Conservation (phyloP, 2,888 invertebrate genomes). For the Pharmacophagus antenor region DNA sequence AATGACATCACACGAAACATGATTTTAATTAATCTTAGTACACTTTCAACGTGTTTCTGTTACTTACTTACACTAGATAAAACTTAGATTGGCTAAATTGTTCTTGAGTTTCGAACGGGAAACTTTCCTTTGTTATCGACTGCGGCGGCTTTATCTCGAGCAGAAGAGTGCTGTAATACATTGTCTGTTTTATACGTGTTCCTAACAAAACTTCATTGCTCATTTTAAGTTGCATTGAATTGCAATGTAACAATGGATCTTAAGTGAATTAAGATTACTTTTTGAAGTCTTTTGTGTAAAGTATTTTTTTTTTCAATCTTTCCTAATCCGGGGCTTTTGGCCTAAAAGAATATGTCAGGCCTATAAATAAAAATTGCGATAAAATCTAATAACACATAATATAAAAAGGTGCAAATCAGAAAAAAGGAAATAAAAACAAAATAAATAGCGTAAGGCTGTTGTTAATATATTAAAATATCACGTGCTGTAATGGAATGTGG, state of each 20-base stretch:
- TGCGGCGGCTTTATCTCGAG: slow-evolving; percentile 23
- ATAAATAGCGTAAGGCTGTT: too few relatives aligned
- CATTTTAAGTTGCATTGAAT: not conserved
- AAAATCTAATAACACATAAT: too few relatives aligned
- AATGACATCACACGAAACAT: not conserved
- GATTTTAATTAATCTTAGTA: slow-evolving; percentile 19
- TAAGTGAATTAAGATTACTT: not conserved
- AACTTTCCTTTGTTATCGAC: slow-evolving; percentile 29
- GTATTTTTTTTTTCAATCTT: too few relatives aligned
- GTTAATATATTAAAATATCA: too few relatives aligned
- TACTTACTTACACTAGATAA: slow-evolving; percentile 24
- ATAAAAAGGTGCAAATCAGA: too few relatives aligned
- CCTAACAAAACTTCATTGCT: slow-evolving; percentile 9
- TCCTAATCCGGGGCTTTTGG: too few relatives aligned
- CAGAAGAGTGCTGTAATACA: slow-evolving; percentile 13
- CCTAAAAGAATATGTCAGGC: too few relatives aligned
- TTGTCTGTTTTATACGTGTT: slow-evolving; percentile 2
- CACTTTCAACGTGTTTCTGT: slow-evolving; percentile 19
- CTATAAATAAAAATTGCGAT: too few relatives aligned
- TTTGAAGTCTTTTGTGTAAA: too few relatives aligned
- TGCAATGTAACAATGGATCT: not conserved
- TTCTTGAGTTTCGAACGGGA: slow-evolving; percentile 22
- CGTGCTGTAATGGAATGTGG: too few relatives aligned
- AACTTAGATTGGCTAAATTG: slow-evolving; percentile 29
- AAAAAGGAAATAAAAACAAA: too few relatives aligned